phyloP scores from a whole-genome alignment of 1,140 invertebrate genomes.

The Oedothorax gibbosus region DNA sequence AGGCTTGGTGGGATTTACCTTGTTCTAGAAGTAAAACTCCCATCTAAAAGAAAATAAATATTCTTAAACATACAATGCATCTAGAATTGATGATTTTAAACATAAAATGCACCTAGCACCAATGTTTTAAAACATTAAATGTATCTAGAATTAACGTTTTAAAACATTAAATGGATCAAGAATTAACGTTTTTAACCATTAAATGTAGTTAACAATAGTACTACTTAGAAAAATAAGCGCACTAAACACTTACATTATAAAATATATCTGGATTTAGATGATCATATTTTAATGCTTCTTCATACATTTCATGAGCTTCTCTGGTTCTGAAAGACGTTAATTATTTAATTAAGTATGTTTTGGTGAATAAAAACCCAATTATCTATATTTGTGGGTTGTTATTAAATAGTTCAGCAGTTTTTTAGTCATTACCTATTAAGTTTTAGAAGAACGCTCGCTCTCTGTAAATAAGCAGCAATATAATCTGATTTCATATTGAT shows the following conservation, averaged over 20 bases:
- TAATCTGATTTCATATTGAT: slow-evolving; percentile 98
- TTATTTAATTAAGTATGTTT: not conserved
- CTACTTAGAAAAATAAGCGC: not conserved
- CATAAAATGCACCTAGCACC: no score
- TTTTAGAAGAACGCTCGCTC: slow-evolving; percentile 95
- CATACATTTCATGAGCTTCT: slow-evolving; percentile 95
- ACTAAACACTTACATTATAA: slow-evolving; percentile 84
- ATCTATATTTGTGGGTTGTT: no score
- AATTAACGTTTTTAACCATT: no score
- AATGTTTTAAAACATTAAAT: no score
- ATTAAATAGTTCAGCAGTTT: no score
- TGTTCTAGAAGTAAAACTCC: slow-evolving; percentile 95
- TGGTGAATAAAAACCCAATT: not conserved
- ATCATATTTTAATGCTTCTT: slow-evolving; percentile 91
- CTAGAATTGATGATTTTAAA: no score
- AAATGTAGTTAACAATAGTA: not conserved
- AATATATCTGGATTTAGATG: slow-evolving; percentile 96
- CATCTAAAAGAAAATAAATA: slow-evolving; percentile 74
- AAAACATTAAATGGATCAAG: no score
- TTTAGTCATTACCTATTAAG: slow-evolving; percentile 74
- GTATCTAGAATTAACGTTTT: no score
- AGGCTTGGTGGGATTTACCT: slow-evolving; percentile 88
- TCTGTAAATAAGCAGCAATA: slow-evolving; percentile 96
- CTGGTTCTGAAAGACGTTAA: slow-evolving; percentile 75
- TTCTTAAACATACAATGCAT: no score